These are phyloP conservation scores for Mastacembelus armatus DNA, from an alignment of 2,797 vertebrate genomes.

Conservation along the genomic window DNA sequence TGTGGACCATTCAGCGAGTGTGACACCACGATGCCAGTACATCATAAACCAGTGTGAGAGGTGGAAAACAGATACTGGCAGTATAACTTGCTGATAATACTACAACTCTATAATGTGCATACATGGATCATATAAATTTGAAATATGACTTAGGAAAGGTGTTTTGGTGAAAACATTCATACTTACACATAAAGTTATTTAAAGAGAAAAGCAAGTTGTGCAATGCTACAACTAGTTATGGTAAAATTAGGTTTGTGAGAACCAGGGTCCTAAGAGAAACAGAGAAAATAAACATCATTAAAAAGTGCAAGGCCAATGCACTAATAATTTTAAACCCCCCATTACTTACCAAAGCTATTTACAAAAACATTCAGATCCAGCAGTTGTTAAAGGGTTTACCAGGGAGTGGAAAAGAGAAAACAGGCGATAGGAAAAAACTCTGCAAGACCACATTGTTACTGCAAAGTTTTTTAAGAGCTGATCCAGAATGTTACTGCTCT, in stretches of 20 bases:
- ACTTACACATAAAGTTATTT: neutral
- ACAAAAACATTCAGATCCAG: conserved; percentile 70
- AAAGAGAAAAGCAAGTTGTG: neutral
- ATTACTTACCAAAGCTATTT: conserved; percentile 68
- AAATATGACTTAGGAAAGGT: conserved; percentile 41
- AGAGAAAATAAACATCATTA: conserved; percentile 59
- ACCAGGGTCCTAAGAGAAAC: conserved; percentile 38
- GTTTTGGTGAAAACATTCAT: conserved; percentile 35
- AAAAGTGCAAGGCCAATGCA: conserved; percentile 51
- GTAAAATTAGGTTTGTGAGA: conserved; percentile 13
- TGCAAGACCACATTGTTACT: conserved; percentile 69
- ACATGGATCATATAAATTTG: conserved; percentile 35
- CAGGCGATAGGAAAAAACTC: conserved; percentile 55
- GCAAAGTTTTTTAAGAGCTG: conserved; percentile 65
- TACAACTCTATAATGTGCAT: conserved; percentile 62
- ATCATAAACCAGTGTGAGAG: conserved; percentile 45
- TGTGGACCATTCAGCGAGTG: conserved; percentile 17
- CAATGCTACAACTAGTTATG: conserved; percentile 1
- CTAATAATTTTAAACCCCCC: conserved; percentile 49
- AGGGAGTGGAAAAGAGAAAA: conserved; percentile 62
- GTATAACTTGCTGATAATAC: conserved; percentile 26
- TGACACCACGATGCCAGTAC: conserved; percentile 43
- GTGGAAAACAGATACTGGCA: conserved; percentile 33
- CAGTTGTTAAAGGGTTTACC: conserved; percentile 58
- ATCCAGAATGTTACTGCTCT: conserved; percentile 76